Evolutionary conservation across 2,888 invertebrate genomes (phyloP).

Genomic region (Scaptomyza caliginosa): DNA sequence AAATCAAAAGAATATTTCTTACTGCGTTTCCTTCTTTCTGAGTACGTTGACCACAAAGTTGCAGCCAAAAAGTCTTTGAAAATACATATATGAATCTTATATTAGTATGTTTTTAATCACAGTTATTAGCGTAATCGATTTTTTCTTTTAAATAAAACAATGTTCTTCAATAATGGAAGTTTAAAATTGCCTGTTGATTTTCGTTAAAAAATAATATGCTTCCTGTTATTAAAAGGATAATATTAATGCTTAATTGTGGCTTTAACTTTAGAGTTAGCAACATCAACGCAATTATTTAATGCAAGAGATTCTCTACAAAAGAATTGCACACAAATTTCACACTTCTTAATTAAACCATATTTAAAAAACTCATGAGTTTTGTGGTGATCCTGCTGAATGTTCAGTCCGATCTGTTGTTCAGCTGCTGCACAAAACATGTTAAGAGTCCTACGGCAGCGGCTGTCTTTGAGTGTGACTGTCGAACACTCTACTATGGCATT

Average conservation of each 20-base stretch:
- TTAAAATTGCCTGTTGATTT: not conserved
- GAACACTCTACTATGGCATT: constrained; percentile 61
- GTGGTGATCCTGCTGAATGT: constrained; percentile 22
- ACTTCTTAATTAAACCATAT: constrained; percentile 54
- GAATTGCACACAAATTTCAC: constrained; percentile 48
- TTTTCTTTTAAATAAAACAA: not conserved
- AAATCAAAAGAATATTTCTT: not conserved
- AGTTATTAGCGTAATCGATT: not conserved
- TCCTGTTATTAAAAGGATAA: not conserved
- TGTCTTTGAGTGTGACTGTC: constrained; percentile 51
- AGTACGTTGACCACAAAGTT: not conserved
- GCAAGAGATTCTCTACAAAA: not conserved
- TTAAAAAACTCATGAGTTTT: constrained; percentile 39
- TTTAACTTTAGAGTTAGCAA: not conserved
- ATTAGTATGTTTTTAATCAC: not conserved
- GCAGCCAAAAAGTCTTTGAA: not conserved
- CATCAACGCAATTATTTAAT: too few relatives aligned
- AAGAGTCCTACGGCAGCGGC: constrained; percentile 28
- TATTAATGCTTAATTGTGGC: not conserved
- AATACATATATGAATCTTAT: not conserved
- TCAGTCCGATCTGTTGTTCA: constrained; percentile 42
- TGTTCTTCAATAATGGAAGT: not conserved
- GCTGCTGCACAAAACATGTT: constrained; percentile 61
- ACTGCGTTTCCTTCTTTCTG: not conserved
- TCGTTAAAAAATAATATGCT: not conserved